Percentiles rank a stretch among this genome's conserved stretches.
These are phyloP conservation scores for Xiphophorus hellerii DNA, from an alignment of 2,113 vertebrate species.

Conservation along the genomic window DNA sequence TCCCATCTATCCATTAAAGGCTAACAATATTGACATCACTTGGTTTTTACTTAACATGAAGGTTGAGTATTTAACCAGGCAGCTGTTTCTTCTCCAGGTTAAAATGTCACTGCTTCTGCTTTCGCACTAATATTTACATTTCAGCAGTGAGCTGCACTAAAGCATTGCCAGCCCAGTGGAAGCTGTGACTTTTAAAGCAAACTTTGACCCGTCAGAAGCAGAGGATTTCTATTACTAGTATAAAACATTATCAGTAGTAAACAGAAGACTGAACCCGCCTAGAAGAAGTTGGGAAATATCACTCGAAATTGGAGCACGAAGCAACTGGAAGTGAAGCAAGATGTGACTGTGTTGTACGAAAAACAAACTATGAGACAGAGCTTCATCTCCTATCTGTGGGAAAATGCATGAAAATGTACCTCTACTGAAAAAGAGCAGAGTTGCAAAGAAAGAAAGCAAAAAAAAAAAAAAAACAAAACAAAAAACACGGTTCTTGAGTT, in stretches of 20 bases:
- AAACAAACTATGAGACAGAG: background rate
- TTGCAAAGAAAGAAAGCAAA: too few species aligned
- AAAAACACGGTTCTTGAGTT: too few species aligned
- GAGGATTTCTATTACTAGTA: background rate
- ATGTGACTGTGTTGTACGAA: background rate
- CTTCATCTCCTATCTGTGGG: background rate
- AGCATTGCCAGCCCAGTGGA: background rate
- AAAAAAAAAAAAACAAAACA: too few species aligned
- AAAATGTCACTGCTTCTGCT: background rate
- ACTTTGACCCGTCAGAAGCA: background rate
- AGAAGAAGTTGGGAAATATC: background rate
- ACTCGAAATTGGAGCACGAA: background rate
- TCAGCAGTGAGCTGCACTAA: background rate
- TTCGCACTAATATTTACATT: conserved; percentile 6
- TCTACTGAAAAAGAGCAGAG: too few species aligned
- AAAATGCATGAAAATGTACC: too few species aligned
- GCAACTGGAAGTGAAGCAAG: background rate
- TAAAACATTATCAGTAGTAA: background rate
- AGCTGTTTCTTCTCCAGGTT: background rate
- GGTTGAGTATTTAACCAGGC: background rate
- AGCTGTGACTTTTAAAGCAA: background rate
- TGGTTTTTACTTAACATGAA: background rate
- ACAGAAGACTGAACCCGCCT: background rate
- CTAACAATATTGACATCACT: background rate
- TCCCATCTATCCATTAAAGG: too few species aligned